Percentiles rank a stretch among this genome's conserved stretches.
These are phyloP conservation scores for Nesometra sesokonis DNA, from an alignment of 35 echinoderm and acorn worm species.

Conservation along the genomic window DNA sequence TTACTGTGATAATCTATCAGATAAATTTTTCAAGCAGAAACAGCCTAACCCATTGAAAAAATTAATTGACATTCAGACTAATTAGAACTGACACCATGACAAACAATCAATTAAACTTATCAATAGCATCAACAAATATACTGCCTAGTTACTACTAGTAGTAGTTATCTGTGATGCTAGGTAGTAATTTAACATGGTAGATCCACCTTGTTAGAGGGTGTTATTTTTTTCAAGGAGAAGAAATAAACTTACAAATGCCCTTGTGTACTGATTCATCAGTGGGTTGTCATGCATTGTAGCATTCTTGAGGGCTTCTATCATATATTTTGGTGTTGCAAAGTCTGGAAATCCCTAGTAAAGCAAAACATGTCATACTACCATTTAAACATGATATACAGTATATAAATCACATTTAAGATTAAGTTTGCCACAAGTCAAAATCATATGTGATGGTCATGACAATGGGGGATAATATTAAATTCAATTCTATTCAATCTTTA, in stretches of 20 bases:
- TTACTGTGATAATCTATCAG: no score
- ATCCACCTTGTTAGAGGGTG: no score
- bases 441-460: not conserved
- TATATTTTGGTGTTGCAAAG: constrained; percentile 65
- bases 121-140: no score
- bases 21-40: not conserved
- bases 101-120: no score
- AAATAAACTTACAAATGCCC: constrained; percentile 58
- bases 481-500: no score
- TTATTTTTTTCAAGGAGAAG: not conserved
- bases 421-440: not conserved
- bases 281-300: constrained; percentile 34
- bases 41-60: not conserved
- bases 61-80: not conserved
- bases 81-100: no score
- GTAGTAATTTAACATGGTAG: no score
- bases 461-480: no score
- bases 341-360: constrained; percentile 83
- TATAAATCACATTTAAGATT: not conserved
- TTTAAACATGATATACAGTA: no score
- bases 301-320: constrained; percentile 42
- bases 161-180: no score
- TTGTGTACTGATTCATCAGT: constrained; percentile 79
- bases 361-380: not conserved
- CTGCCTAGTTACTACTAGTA: no score